phyloP scores from a whole-genome alignment of 2,797 vertebrate species.

The Danio kyathit region DNA sequence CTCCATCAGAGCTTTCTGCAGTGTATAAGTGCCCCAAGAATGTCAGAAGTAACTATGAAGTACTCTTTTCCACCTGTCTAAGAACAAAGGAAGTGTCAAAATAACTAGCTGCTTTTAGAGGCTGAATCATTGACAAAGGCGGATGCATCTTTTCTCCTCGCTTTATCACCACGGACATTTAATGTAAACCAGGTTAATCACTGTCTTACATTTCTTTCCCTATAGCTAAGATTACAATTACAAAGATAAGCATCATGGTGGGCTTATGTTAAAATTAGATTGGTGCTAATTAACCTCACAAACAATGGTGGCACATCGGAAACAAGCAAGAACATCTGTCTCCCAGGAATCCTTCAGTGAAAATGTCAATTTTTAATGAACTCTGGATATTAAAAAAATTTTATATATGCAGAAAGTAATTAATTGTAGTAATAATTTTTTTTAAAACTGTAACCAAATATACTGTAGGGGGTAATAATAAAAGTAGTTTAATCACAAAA shows the following conservation, averaged over 20 bases:
- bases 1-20: slow-evolving; percentile 20
- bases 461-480: no score
- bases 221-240: slow-evolving; percentile 22
- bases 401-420: no score
- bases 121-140: not conserved
- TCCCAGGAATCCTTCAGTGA: not conserved
- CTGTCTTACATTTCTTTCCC: slow-evolving; percentile 5
- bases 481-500: no score
- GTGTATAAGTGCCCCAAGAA: slow-evolving; percentile 18
- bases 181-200: slow-evolving; percentile 5
- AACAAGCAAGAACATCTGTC: slow-evolving; percentile 1
- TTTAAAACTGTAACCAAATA: no score
- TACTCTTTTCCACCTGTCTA: slow-evolving; percentile 31
- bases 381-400: no score
- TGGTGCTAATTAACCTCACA: not conserved
- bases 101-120: not conserved
- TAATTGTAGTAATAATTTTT: no score
- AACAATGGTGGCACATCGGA: not conserved
- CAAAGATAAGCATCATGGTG: slow-evolving; percentile 6
- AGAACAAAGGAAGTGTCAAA: not conserved
- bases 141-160: not conserved
- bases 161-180: not conserved
- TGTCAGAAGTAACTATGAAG: slow-evolving; percentile 15
- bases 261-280: not conserved
- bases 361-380: not conserved